Evolutionary conservation across 2,113 vertebrate species (phyloP).

Genomic region (Aspiorhynchus laticeps): DNA sequence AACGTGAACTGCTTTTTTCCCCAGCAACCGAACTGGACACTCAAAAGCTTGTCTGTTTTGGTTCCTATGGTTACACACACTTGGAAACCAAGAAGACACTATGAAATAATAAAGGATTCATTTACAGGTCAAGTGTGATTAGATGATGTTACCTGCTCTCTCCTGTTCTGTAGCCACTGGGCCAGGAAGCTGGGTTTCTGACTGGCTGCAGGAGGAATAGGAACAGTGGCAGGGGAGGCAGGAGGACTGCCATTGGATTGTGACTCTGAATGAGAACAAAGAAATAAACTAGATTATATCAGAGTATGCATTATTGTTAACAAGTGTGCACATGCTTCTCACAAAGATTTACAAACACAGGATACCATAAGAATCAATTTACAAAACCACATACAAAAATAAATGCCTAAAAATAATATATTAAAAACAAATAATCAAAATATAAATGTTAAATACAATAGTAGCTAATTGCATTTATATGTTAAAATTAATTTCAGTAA

Average conservation of each 20-base stretch:
- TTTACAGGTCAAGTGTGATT: not conserved
- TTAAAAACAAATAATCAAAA: not conserved
- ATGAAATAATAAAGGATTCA: not conserved
- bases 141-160: slow-evolving; percentile 83
- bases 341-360: not conserved
- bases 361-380: not conserved
- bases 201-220: slow-evolving; percentile 58
- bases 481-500: too few species aligned
- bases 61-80: slow-evolving; percentile 11
- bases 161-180: slow-evolving; percentile 86
- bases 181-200: slow-evolving; percentile 73
- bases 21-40: slow-evolving; percentile 16
- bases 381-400: not conserved
- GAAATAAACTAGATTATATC: not conserved
- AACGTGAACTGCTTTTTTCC: slow-evolving; percentile 30
- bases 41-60: not conserved
- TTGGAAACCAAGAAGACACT: slow-evolving; percentile 3
- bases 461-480: too few species aligned
- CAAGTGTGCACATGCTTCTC: not conserved
- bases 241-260: slow-evolving; percentile 65
- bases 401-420: too few species aligned
- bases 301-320: not conserved
- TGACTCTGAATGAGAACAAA: slow-evolving; percentile 61
- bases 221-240: slow-evolving; percentile 56
- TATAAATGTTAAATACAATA: too few species aligned